A percentile compares a stretch with the other conserved stretches of the same genome.
These are phyloP conservation scores for Aromia moschata DNA, from an alignment of 2,888 invertebrate genomes.

Conservation along the genomic window DNA sequence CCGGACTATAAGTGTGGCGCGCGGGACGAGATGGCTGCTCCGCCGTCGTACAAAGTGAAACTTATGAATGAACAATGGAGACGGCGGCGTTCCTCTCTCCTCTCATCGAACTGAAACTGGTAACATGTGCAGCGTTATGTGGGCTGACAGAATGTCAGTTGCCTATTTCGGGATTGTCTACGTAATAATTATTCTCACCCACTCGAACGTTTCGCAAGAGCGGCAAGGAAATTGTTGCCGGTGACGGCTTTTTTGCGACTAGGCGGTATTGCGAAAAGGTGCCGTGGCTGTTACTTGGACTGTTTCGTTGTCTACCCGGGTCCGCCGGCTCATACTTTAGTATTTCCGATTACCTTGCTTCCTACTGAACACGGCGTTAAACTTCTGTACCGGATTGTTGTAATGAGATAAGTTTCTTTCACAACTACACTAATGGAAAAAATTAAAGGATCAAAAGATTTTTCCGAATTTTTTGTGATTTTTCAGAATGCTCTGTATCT, in stretches of 20 bases:
- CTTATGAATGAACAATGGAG: conserved; percentile 15
- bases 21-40: not conserved
- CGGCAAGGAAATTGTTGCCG: not conserved
- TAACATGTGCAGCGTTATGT: conserved; percentile 19
- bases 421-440: no score
- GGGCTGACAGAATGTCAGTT: conserved; percentile 18
- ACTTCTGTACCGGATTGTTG: not conserved
- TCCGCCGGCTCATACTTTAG: conserved; percentile 6
- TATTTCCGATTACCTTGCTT: conserved; percentile 7
- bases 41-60: conserved; percentile 2
- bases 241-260: not conserved
- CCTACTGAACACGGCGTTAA: not conserved
- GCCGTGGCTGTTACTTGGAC: not conserved
- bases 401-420: no score
- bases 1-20: no score
- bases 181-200: conserved; percentile 18
- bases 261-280: not conserved
- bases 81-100: conserved; percentile 3
- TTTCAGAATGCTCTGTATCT: no score
- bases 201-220: conserved; percentile 18
- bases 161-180: conserved; percentile 23
- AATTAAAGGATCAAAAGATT: no score
- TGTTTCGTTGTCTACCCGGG: not conserved
- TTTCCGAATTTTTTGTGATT: no score
- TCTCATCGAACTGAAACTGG: conserved; percentile 15